Conservation (phyloP, 2,888 invertebrate genomes). For the Philopedon plagiatum region DNA sequence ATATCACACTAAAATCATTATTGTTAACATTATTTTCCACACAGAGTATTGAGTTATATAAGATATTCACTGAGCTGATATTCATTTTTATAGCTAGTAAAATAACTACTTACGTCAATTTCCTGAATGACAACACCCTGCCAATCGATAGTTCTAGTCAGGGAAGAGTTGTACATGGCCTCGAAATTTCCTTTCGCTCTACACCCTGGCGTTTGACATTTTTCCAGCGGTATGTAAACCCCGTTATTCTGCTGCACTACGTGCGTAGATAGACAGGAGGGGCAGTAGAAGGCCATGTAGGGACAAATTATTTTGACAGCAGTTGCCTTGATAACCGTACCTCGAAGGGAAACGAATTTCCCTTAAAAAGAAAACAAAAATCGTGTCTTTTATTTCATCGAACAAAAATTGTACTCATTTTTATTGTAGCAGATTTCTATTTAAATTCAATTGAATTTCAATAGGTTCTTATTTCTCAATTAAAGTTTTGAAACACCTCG, state of each 20-base stretch:
- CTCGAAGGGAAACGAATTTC: slow-evolving; percentile 84
- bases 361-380: slow-evolving; percentile 68
- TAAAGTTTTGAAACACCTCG: no score
- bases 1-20: slow-evolving; percentile 40
- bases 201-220: slow-evolving; percentile 73
- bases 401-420: not conserved
- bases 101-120: slow-evolving; percentile 72
- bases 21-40: no score
- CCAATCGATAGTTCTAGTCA: slow-evolving; percentile 82
- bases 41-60: no score
- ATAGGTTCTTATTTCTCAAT: no score
- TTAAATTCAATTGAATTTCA: no score
- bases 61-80: no score
- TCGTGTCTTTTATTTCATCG: not conserved
- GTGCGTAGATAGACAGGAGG: slow-evolving; percentile 77
- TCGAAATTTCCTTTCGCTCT: slow-evolving; percentile 75
- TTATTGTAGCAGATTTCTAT: no score
- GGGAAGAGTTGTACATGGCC: slow-evolving; percentile 76
- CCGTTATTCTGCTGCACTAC: slow-evolving; percentile 77
- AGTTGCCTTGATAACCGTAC: slow-evolving; percentile 87
- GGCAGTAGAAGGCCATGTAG: slow-evolving; percentile 85
- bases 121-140: slow-evolving; percentile 90
- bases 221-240: slow-evolving; percentile 73
- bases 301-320: slow-evolving; percentile 81
- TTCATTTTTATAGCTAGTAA: no score